Base-by-base conservation (phyloP, 1,140 invertebrate species). In the Drosophila suzukii region DNA sequence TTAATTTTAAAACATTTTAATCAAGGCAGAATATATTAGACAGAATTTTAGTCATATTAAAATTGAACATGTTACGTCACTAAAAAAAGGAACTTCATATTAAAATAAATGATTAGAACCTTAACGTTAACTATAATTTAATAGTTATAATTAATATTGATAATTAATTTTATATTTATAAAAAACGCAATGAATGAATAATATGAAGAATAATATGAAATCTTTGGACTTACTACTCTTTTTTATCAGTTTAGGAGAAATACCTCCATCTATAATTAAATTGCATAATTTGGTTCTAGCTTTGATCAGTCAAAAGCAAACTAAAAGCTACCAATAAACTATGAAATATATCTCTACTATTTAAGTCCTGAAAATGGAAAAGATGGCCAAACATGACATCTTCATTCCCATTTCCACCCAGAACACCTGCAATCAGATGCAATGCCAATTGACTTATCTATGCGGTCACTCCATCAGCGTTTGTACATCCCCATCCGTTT, bases 361-460 rank as follows among this genome's bases (percentile, higher is more conserved):
- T 39, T 30, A 15, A 17, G 30, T 12, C 3, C 17, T 17, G 11
- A 34, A 34, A 34, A 7, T 6, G 1, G 6, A 24, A 24, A 17
- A 43, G 27, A 0, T 30, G 13, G 4, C 3, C 34, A 39, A 41
- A 27, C 13, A n/a, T 8, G 12, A 6, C 58, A 38, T 15, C 57
- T 6, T 13, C 24, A 24, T 24, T 17, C 44, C 6, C 17, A 46
- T 49, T 7, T n/a, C 6, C 24, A 30, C 13, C 8, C 34, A 49
- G 57, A 57, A 66, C 44, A 81, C 60, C 65, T 78, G 78, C 78
- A 85, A 86, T 78, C 78, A 71, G 61, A 78, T 71, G 57, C 75
- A 70, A 78, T 86, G 75, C 53, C 82, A 85, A 85, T 86, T 85
- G 82, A 88, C 82, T 88, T 86, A 82, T 88, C 82, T 73, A 36